Evolutionary conservation across 2,113 vertebrate species (phyloP).

Genomic region (Piprites chloris): DNA sequence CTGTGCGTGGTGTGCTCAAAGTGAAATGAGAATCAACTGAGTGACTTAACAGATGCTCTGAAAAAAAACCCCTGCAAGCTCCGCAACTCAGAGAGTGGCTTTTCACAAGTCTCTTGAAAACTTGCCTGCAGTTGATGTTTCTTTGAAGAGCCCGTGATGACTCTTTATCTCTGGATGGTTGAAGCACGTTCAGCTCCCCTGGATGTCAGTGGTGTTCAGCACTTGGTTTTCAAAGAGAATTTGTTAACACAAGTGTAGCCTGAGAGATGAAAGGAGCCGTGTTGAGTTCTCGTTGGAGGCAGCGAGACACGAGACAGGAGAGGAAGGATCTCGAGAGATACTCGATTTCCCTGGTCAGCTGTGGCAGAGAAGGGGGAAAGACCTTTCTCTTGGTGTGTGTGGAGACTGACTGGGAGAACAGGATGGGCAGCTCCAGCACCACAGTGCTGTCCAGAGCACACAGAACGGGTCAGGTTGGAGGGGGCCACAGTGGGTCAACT

Average conservation of each 20-base stretch:
- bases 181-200: background rate
- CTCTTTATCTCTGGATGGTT: background rate
- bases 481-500: background rate
- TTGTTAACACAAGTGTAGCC: constrained; percentile 4
- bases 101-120: background rate
- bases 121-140: background rate
- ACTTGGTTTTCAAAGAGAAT: constrained; percentile 56
- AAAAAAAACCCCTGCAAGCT: background rate
- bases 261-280: constrained; percentile 28
- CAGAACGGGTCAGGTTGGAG: background rate
- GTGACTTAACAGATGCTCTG: background rate
- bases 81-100: background rate
- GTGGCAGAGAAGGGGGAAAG: background rate
- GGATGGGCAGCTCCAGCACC: background rate
- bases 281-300: background rate
- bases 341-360: background rate
- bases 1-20: background rate
- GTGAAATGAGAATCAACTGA: background rate
- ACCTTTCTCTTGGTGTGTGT: background rate
- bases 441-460: background rate
- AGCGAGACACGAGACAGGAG: background rate
- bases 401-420: background rate
- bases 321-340: background rate
- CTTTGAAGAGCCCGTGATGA: constrained; percentile 52
- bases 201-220: background rate